These are phyloP conservation scores for Acanthochromis polyacanthus DNA, from an alignment of 2,113 vertebrate genomes.

Conservation along the genomic window DNA sequence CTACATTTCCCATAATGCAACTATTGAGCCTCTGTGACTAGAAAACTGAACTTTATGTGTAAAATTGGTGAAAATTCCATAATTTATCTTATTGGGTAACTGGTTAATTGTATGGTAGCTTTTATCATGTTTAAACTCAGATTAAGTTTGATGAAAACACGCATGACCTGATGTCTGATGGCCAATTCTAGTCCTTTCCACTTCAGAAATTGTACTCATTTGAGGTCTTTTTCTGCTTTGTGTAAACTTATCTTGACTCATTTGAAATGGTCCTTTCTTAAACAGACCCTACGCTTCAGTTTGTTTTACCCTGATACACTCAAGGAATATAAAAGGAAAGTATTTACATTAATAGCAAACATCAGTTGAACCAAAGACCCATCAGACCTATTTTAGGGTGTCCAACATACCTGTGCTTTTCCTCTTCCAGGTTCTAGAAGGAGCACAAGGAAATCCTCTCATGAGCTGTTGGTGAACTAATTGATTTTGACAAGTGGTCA, in stretches of 20 bases:
- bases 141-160: not conserved
- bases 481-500: conserved; percentile 69
- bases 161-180: not conserved
- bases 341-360: not conserved
- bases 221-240: not conserved
- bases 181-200: not conserved
- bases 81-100: not conserved
- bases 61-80: not conserved
- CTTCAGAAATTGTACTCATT: not conserved
- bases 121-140: not conserved
- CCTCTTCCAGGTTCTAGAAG: conserved; percentile 3
- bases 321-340: not conserved
- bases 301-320: not conserved
- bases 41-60: not conserved
- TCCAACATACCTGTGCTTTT: not conserved
- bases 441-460: conserved; percentile 78
- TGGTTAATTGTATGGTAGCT: not conserved
- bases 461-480: conserved; percentile 84
- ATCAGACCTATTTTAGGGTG: not conserved
- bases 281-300: not conserved
- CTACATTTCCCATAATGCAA: not conserved
- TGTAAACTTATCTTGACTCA: not conserved
- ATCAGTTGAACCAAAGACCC: not conserved
- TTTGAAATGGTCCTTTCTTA: not conserved
- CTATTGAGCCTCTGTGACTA: not conserved